phyloP scores from a whole-genome alignment of 1,140 invertebrate species.

The Anastrepha ludens region DNA sequence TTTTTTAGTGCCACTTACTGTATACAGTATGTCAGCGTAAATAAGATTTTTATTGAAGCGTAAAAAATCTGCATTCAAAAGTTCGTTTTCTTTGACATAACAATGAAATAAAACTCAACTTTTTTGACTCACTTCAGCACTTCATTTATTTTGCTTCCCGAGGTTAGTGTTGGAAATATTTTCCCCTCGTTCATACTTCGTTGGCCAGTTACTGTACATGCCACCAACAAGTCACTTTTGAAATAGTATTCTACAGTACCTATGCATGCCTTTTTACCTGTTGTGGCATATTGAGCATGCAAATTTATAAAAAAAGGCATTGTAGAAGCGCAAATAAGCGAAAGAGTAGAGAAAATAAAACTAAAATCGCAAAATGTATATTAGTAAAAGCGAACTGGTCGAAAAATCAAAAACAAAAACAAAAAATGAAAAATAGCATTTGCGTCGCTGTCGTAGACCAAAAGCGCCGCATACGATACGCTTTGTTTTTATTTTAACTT shows the following conservation, averaged over 20 bases:
- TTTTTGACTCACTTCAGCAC: no score
- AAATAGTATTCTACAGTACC: neutral
- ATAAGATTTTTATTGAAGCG: no score
- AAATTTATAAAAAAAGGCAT: slow-evolving; percentile 17
- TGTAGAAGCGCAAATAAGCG: neutral
- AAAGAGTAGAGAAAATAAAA: neutral
- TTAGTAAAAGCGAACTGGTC: neutral
- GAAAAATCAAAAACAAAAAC: neutral
- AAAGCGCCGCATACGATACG: neutral
- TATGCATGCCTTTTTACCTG: slow-evolving; percentile 10
- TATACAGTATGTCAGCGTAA: no score
- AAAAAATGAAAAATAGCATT: neutral
- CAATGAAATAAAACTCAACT: no score
- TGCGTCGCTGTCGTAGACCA: neutral
- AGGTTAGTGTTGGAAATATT: no score
- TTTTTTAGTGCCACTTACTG: no score
- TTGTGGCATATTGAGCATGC: neutral
- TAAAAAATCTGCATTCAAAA: no score
- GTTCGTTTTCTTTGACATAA: no score
- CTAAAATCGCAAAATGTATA: neutral
- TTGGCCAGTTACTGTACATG: neutral
- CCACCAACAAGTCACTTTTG: no score
- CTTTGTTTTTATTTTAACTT: neutral
- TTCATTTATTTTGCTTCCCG: no score
- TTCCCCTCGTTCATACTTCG: no score